phyloP scores from a whole-genome alignment of 2,888 invertebrate genomes.

The Stenodema calcarata region DNA sequence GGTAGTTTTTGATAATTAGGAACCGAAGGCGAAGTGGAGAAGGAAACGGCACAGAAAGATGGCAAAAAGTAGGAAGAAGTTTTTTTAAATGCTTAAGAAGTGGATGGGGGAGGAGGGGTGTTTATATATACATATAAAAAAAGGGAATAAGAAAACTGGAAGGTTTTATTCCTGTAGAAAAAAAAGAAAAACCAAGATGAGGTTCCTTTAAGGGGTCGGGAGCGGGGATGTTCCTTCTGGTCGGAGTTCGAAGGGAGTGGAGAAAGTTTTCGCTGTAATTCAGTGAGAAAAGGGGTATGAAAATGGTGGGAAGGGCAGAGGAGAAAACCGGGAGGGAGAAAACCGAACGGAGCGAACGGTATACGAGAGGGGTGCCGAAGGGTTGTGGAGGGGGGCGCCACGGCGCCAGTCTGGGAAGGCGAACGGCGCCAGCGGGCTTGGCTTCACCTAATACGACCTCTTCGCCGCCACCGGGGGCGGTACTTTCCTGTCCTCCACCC shows the following conservation, averaged over 20 bases:
- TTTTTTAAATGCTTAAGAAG: neutral
- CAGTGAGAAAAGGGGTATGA: constrained; percentile 24
- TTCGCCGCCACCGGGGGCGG: constrained; percentile 39
- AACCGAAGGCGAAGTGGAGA: neutral
- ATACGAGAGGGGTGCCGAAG: constrained; percentile 15
- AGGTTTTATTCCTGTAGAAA: neutral
- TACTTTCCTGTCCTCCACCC: neutral
- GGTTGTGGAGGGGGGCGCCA: neutral
- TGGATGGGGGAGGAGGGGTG: neutral
- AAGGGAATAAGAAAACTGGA: neutral
- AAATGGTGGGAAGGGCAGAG: neutral
- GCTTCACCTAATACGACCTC: constrained; percentile 46
- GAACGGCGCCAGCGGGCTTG: constrained; percentile 44
- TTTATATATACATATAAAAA: neutral
- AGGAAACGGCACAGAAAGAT: neutral
- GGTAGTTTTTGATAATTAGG: constrained; percentile 11
- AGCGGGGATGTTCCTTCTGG: constrained; percentile 1
- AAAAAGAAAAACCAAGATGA: neutral
- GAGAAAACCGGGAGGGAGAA: neutral
- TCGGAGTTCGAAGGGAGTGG: constrained; percentile 23
- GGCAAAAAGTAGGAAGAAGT: neutral
- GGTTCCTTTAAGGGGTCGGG: neutral
- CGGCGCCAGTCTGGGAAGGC: constrained; percentile 50
- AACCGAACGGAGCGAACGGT: neutral
- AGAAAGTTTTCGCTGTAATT: constrained; percentile 48